Percentiles rank a stretch among this genome's conserved stretches.
phyloP scores from a whole-genome alignment of 2,797 vertebrate genomes.

The Aotus griseimembra region DNA sequence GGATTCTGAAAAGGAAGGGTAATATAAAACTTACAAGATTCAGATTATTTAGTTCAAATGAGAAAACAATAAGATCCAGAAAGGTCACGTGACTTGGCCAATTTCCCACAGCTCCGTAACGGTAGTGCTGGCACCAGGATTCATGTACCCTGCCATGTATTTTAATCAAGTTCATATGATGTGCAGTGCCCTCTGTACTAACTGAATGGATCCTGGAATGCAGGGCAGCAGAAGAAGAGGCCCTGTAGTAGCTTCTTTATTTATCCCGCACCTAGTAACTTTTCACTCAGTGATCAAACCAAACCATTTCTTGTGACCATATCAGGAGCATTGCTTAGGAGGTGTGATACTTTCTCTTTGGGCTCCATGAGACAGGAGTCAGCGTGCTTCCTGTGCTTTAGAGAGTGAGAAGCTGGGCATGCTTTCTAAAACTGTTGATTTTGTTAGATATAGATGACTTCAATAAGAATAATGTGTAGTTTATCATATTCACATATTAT shows the following conservation, averaged over 20 bases:
- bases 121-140: background rate
- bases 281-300: constrained; percentile 30
- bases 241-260: background rate
- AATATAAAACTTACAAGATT: constrained; percentile 1
- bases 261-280: background rate
- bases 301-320: constrained; percentile 1
- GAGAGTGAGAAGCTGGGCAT: background rate
- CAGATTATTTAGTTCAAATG: background rate
- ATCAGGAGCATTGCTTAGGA: background rate
- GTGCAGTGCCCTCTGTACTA: background rate
- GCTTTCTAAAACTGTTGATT: background rate
- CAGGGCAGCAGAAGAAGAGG: background rate
- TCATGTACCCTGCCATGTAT: background rate
- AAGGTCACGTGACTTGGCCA: background rate
- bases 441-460: background rate
- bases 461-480: background rate
- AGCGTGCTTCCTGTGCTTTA: background rate
- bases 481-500: background rate
- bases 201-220: background rate
- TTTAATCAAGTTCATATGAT: background rate
- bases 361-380: background rate
- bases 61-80: background rate
- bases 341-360: background rate
- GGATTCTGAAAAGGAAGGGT: background rate
- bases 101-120: background rate